phyloP scores from a whole-genome alignment of 2,888 invertebrate genomes.

The Formica aserva region DNA sequence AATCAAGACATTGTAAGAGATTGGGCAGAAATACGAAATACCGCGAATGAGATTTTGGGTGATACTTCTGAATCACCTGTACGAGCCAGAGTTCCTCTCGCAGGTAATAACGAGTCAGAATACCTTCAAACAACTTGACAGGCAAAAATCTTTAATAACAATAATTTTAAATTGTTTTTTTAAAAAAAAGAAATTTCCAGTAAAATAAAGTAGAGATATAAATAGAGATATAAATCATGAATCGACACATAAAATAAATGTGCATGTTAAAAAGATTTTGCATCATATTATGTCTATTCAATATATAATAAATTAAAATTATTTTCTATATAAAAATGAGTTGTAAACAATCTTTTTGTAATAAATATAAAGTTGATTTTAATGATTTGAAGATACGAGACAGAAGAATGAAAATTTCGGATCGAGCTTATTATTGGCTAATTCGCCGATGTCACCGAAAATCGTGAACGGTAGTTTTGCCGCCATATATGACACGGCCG shows the following conservation, averaged over 20 bases:
- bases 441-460: constrained; percentile 98
- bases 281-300: background rate
- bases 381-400: constrained; percentile 90
- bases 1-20: constrained; percentile 93
- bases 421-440: constrained; percentile 96
- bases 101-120: constrained; percentile 87
- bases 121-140: constrained; percentile 14
- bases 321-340: background rate
- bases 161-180: background rate
- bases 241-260: background rate
- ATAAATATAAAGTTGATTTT: background rate
- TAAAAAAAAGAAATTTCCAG: background rate
- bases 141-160: background rate
- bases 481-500: constrained; percentile 94
- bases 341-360: background rate
- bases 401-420: constrained; percentile 95
- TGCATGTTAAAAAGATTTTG: background rate
- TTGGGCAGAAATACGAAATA: constrained; percentile 94
- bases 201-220: background rate
- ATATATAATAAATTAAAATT: constrained; percentile 1
- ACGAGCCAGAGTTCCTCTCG: constrained; percentile 90
- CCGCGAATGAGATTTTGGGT: constrained; percentile 90
- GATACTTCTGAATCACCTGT: constrained; percentile 87
- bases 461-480: constrained; percentile 97
- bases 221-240: background rate